Conservation (phyloP, 1,140 invertebrate species). For the Choristoneura fumiferana region DNA sequence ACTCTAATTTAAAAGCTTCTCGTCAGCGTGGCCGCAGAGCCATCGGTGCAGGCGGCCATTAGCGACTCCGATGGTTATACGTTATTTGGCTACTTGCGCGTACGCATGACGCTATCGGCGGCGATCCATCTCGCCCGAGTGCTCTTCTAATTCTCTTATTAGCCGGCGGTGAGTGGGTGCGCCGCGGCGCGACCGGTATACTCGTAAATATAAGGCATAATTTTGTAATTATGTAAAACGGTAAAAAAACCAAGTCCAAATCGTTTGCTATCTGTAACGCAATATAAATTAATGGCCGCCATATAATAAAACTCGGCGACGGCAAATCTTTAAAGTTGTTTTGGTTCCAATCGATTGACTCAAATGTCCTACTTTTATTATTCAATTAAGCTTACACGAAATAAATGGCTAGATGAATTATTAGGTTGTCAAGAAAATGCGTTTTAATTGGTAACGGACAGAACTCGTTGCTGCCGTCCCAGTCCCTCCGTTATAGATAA, state of each 20-base stretch:
- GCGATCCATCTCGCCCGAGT: constrained; percentile 62
- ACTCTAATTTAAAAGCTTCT: background rate
- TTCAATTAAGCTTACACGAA: constrained; percentile 46
- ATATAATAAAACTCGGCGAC: constrained; percentile 63
- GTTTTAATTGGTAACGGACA: constrained; percentile 1
- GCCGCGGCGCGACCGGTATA: constrained; percentile 34
- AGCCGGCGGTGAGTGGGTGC: constrained; percentile 56
- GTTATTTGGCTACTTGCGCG: constrained; percentile 60
- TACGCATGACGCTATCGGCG: constrained; percentile 64
- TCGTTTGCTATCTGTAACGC: constrained; percentile 67
- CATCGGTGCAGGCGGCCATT: no score
- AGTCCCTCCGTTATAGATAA: no score
- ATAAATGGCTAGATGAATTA: constrained; percentile 20
- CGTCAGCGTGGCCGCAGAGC: no score
- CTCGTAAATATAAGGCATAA: constrained; percentile 65
- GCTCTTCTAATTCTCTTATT: constrained; percentile 60
- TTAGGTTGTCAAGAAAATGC: constrained; percentile 24
- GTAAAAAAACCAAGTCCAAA: constrained; percentile 65
- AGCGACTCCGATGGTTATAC: constrained; percentile 46
- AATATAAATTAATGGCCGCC: constrained; percentile 65
- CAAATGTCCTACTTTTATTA: constrained; percentile 57
- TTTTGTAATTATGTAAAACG: constrained; percentile 74
- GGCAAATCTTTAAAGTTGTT: constrained; percentile 56
- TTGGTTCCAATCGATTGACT: constrained; percentile 51
- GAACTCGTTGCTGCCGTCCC: background rate